A percentile compares a stretch with the other conserved stretches of the same genome.
Conservation (phyloP, 1,140 invertebrate genomes). For the Macrobrachium nipponense region DNA sequence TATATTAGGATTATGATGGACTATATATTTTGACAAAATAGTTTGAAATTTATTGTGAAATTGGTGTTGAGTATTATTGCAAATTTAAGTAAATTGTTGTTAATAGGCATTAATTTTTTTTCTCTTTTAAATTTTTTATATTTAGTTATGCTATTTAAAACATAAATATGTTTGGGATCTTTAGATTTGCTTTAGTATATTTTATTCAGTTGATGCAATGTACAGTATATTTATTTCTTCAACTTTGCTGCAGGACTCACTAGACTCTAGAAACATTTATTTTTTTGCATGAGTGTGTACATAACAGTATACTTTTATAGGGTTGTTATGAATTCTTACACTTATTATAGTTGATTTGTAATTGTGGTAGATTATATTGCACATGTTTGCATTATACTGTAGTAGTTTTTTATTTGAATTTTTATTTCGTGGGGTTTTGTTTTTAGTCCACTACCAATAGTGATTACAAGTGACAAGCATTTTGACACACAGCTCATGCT, state of each 20-base stretch:
- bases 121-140: conserved; percentile 27
- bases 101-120: conserved; percentile 6
- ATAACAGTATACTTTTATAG: conserved; percentile 26
- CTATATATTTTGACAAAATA: not conserved
- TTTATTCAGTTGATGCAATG: conserved; percentile 6
- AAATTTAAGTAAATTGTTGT: not conserved
- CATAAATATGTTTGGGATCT: conserved; percentile 15
- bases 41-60: not conserved
- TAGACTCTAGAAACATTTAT: conserved; percentile 22
- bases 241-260: conserved; percentile 55
- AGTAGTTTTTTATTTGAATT: conserved; percentile 10
- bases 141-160: conserved; percentile 18
- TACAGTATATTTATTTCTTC: conserved; percentile 14
- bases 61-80: conserved; percentile 4
- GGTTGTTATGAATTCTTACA: conserved; percentile 13
- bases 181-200: too few species aligned
- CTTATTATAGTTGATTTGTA: conserved; percentile 15
- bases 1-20: not conserved
- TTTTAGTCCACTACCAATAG: conserved; percentile 26
- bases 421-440: conserved; percentile 38
- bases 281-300: conserved; percentile 33
- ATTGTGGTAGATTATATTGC: conserved; percentile 32
- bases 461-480: conserved; percentile 46
- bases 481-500: conserved; percentile 52
- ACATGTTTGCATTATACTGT: conserved; percentile 36